Evolutionary conservation across 1,140 invertebrate species (phyloP), one percentile per base, ranked within the genome.

Genomic region (Anagrus nilaparvatae): DNA sequence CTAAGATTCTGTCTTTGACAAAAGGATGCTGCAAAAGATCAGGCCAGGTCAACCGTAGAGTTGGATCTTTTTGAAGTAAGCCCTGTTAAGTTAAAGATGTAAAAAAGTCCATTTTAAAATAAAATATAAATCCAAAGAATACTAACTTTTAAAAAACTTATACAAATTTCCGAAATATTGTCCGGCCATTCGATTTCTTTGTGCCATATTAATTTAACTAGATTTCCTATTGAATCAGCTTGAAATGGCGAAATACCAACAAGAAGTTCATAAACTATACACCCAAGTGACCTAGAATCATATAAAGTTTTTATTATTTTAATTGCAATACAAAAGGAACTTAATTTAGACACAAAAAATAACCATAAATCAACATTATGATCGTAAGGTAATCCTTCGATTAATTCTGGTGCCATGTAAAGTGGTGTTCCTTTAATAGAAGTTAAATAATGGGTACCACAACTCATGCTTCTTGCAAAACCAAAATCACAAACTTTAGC

Each of bases 401-500:
- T 84, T 35, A 97, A 72, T 73, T 97, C 93, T n/a, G 93, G 92
- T 7, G 92, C 91, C 81, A 97, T 92, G 60, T 97, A 97, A 13
- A 97, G 72, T 8, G 94, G 87, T 1, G 94, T 97, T 2, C 92
- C 91, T 70, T 90, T 84, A 21, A 92, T 83, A 4, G 91, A 95
- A 25, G 90, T 95, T 3, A 96, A 67, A 37, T 96, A 87, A 55
- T 93, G 82, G 2, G 89, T 93, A 21, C 87, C 84, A 52, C 82
- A 81, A 34, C 85, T 91, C 86, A 96, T 94, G 52, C 86, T 85
- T 28, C 89, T 71, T 4, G 93, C 93, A 65, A 96, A 84, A 8
- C 89, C 93, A 79, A 97, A 97, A 61, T 97, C 93, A 67, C 93
- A 96, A 0, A 97, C 66, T 64, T 96, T 96, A 0, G 90, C 86